Evolutionary conservation across 2,797 vertebrate genomes (phyloP).

Genomic region (Champsocephalus esox): DNA sequence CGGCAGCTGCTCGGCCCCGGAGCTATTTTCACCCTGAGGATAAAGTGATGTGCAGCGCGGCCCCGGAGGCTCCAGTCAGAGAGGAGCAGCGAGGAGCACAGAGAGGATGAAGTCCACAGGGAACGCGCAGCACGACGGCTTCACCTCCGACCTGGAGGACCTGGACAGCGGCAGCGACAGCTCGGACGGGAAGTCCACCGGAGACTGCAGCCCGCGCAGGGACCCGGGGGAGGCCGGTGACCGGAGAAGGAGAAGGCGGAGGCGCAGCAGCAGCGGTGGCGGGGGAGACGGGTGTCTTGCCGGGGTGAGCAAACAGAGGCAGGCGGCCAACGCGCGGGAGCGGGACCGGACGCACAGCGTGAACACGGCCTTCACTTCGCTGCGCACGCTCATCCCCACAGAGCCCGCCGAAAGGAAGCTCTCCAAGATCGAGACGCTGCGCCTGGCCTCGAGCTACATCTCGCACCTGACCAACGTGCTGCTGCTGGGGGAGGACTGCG

Average conservation of each 20-base stretch:
- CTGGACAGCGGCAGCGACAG: conserved; percentile 85
- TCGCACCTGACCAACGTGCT: conserved; percentile 91
- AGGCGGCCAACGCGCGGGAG: conserved; percentile 92
- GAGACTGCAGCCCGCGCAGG: conserved; percentile 64
- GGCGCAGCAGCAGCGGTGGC: conserved; percentile 47
- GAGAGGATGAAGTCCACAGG: conserved; percentile 83
- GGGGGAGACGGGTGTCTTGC: conserved; percentile 57
- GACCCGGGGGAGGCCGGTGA: conserved; percentile 28
- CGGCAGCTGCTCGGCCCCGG: conserved; percentile 80
- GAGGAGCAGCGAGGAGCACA: conserved; percentile 24
- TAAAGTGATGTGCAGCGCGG: conserved; percentile 83
- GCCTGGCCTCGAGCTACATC: conserved; percentile 93
- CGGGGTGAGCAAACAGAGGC: conserved; percentile 85
- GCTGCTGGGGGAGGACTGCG: conserved; percentile 85
- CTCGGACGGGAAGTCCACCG: conserved; percentile 81
- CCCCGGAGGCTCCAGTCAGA: conserved; percentile 54
- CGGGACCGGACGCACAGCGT: conserved; percentile 92
- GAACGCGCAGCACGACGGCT: conserved; percentile 60
- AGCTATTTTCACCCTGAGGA: conserved; percentile 83
- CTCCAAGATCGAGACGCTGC: conserved; percentile 93
- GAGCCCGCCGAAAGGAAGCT: conserved; percentile 91
- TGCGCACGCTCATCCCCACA: conserved; percentile 92
- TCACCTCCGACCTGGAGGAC: conserved; percentile 82
- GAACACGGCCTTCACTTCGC: conserved; percentile 90
- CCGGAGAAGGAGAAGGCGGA: conserved; percentile 48